These are phyloP conservation scores for Patiria miniata DNA, from an alignment of 35 echinoderm and acorn worm species.

Conservation along the genomic window DNA sequence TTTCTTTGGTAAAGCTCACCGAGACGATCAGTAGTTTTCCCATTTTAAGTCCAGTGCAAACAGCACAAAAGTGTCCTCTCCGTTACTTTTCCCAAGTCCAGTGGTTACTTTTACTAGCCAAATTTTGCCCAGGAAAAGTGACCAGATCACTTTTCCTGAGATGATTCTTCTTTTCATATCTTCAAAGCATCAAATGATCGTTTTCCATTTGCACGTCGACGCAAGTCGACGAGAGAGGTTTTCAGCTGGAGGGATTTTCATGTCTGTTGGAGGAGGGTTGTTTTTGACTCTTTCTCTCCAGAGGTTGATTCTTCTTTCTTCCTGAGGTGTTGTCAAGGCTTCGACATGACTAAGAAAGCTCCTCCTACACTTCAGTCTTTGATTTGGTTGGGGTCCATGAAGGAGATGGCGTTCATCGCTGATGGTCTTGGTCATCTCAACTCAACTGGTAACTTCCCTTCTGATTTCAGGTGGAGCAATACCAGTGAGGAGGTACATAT, in stretches of 20 bases:
- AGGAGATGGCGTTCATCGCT: slow-evolving; percentile 7
- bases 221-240: not conserved
- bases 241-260: not conserved
- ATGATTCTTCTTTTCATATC: not conserved
- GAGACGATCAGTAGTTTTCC: too few species aligned
- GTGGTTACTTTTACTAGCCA: too few species aligned
- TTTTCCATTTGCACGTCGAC: not conserved
- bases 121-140: too few species aligned
- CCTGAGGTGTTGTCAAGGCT: not conserved
- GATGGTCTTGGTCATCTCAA: not conserved
- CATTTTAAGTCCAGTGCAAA: too few species aligned
- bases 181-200: not conserved
- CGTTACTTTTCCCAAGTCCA: too few species aligned
- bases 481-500: not conserved
- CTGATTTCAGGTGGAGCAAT: not conserved
- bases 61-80: too few species aligned
- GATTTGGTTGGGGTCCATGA: not conserved
- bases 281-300: not conserved
- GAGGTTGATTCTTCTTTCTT: too few species aligned
- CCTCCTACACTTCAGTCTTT: not conserved
- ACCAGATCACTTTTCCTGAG: too few species aligned
- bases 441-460: not conserved
- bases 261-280: not conserved
- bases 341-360: not conserved
- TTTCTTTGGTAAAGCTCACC: too few species aligned